A percentile compares a stretch with the other conserved stretches of the same genome.
Evolutionary conservation across 1,140 invertebrate species (phyloP).

Genomic region (Pseudomyrmex gracilis): DNA sequence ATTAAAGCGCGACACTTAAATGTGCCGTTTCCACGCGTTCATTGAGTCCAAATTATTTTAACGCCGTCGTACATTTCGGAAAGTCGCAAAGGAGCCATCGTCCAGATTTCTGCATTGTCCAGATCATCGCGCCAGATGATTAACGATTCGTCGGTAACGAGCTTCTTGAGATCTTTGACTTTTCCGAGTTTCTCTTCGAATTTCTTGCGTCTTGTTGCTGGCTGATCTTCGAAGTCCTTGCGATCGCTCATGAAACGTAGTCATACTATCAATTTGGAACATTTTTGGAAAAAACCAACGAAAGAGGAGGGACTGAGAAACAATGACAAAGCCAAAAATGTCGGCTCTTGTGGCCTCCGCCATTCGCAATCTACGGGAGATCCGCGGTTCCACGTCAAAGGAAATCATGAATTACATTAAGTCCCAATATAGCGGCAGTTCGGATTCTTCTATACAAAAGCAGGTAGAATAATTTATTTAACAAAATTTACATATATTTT

Average conservation of each 20-base stretch:
- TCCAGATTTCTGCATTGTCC: neutral
- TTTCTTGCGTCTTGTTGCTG: neutral
- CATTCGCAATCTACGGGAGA: conserved; percentile 79
- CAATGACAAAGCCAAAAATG: conserved; percentile 78
- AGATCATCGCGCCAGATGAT: conserved; percentile 19
- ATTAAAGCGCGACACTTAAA: conserved; percentile 19
- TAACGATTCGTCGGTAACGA: neutral
- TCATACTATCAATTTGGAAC: neutral
- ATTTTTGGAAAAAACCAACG: neutral
- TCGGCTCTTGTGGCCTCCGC: conserved; percentile 79
- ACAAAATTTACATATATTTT: conserved; percentile 2
- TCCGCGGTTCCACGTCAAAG: conserved; percentile 79
- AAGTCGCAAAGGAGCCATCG: conserved; percentile 2
- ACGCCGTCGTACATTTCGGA: conserved; percentile 18
- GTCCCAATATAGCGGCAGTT: conserved; percentile 72
- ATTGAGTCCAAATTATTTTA: conserved; percentile 17
- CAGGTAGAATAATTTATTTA: conserved; percentile 67
- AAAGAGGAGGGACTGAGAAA: conserved; percentile 6
- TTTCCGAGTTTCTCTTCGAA: neutral
- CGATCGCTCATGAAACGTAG: conserved; percentile 27
- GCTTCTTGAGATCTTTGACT: neutral
- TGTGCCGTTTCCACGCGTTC: conserved; percentile 18
- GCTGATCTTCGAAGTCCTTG: neutral
- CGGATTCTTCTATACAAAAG: conserved; percentile 74
- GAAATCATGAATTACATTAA: conserved; percentile 82